Conservation (phyloP, 2,113 vertebrate genomes). For the Gasterosteus nipponicus region DNA sequence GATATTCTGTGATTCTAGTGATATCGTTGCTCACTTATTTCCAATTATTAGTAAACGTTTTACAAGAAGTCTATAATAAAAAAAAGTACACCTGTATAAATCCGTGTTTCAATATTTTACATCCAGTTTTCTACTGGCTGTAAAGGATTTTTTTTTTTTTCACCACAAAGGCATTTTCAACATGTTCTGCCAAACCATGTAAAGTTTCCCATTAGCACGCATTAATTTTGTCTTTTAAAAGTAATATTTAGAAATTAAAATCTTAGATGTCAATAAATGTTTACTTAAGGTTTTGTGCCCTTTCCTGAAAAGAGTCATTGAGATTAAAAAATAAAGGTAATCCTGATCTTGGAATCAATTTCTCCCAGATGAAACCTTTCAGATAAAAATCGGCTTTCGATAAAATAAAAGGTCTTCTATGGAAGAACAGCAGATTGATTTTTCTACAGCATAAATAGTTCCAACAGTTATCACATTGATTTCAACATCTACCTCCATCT, state of each 20-base stretch:
- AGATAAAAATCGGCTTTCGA: background rate
- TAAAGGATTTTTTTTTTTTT: background rate
- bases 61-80: background rate
- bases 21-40: background rate
- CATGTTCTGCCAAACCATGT: too few species aligned
- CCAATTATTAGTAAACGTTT: background rate
- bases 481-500: background rate
- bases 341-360: background rate
- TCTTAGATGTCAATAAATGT: background rate
- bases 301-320: background rate
- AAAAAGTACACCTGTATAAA: too few species aligned
- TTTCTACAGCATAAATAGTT: background rate
- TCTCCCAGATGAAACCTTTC: background rate
- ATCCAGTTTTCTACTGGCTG: too few species aligned
- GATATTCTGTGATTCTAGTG: background rate
- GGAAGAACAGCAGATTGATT: background rate
- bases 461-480: constrained; percentile 14
- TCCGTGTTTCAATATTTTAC: too few species aligned
- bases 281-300: background rate
- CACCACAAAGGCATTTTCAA: too few species aligned
- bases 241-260: background rate
- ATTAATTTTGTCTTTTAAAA: background rate
- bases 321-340: background rate
- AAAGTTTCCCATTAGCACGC: background rate
- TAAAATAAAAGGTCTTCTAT: background rate